Percentiles rank a stretch among this genome's conserved stretches.
phyloP scores from a whole-genome alignment of 2,888 invertebrate species.

The Pyrochroa serraticornis region DNA sequence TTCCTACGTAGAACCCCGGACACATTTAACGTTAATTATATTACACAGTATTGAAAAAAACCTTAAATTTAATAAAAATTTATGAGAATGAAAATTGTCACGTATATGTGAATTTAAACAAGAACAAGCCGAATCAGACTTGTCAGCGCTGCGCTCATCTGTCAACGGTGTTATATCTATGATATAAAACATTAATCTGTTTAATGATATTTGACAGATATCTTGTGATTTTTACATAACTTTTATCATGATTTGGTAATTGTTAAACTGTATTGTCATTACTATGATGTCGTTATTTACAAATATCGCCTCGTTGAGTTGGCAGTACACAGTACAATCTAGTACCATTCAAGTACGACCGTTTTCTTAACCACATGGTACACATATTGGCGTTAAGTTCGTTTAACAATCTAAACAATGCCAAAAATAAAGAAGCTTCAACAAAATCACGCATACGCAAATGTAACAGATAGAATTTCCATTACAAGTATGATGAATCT shows the following conservation, averaged over 20 bases:
- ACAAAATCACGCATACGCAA: constrained; percentile 6
- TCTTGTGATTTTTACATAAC: constrained; percentile 12
- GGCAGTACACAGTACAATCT: constrained; percentile 42
- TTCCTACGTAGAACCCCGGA: constrained; percentile 24
- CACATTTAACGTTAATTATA: constrained; percentile 32
- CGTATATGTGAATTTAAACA: constrained; percentile 17
- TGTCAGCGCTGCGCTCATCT: constrained; percentile 13
- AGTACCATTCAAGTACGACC: constrained; percentile 21
- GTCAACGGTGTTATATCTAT: constrained; percentile 24
- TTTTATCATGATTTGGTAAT: constrained; percentile 29
- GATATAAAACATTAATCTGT: constrained; percentile 42
- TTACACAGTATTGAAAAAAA: constrained; percentile 29
- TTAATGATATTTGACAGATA: constrained; percentile 31
- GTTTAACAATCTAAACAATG: constrained; percentile 20
- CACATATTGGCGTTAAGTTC: constrained; percentile 30
- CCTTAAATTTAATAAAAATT: constrained; percentile 23
- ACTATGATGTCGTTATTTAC: constrained; percentile 44
- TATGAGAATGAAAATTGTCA: constrained; percentile 23
- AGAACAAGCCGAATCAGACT: constrained; percentile 18
- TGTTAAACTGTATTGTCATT: constrained; percentile 44
- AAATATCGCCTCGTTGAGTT: constrained; percentile 33
- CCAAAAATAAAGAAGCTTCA: background rate
- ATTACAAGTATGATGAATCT: background rate
- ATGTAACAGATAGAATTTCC: constrained; percentile 10
- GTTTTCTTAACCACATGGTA: constrained; percentile 13